phyloP scores from a whole-genome alignment of 30 jellyfish, hydroid and myxozoan genomes.

The Hydractinia symbiolongicarpus region DNA sequence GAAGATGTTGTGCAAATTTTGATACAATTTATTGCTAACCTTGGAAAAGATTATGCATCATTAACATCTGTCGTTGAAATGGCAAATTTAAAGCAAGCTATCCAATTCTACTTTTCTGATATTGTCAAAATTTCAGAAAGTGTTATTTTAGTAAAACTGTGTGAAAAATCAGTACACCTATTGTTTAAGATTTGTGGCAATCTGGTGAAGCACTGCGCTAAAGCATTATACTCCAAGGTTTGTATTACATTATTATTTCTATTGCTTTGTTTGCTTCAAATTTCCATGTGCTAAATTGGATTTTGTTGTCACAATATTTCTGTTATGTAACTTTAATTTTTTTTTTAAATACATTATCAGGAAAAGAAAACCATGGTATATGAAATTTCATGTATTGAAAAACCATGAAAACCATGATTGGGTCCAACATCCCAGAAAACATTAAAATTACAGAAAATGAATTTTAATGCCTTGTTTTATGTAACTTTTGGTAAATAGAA shows the following conservation, averaged over 20 bases:
- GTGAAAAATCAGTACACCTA: slow-evolving; percentile 22
- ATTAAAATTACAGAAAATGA: too few relatives aligned
- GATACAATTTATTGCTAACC: slow-evolving; percentile 3
- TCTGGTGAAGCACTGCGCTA: slow-evolving; percentile 56
- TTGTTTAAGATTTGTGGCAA: slow-evolving; percentile 50
- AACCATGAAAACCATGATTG: too few relatives aligned
- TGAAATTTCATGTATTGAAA: too few relatives aligned
- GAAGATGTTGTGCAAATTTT: slow-evolving; percentile 4
- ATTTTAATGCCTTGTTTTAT: too few relatives aligned
- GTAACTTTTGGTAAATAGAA: too few relatives aligned
- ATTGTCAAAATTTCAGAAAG: slow-evolving; percentile 31
- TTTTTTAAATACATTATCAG: too few relatives aligned
- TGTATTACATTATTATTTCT: background rate
- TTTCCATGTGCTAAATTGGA: background rate
- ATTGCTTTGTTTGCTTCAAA: too few relatives aligned
- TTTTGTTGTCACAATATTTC: background rate
- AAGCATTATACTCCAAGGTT: slow-evolving; percentile 49
- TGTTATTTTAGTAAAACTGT: slow-evolving; percentile 34
- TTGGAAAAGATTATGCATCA: background rate
- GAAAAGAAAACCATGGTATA: too few relatives aligned
- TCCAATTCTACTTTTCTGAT: slow-evolving; percentile 31
- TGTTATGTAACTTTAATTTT: too few relatives aligned
- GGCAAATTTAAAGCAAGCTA: slow-evolving; percentile 30
- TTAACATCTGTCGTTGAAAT: slow-evolving; percentile 37
- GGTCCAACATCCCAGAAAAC: too few relatives aligned